Evolutionary conservation across 2,888 invertebrate genomes (phyloP).

Genomic region (Hermaeophaga mercurialis): DNA sequence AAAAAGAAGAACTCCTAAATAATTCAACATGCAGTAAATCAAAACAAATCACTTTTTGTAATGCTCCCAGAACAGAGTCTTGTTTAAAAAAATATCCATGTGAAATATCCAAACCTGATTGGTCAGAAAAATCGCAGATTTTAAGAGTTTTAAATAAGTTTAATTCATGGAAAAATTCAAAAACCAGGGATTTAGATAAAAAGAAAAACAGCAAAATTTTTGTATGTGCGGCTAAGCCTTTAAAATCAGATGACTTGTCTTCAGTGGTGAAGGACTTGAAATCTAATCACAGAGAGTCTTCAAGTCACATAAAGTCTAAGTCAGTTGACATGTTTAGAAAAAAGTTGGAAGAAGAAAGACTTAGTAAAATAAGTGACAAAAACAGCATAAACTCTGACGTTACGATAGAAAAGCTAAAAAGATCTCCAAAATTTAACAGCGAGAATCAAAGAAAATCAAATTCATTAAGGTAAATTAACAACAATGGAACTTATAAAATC

Average conservation of each 20-base stretch:
- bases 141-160: background rate
- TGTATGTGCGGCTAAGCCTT: constrained; percentile 1
- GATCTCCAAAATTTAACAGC: background rate
- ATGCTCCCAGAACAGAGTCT: background rate
- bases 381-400: background rate
- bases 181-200: background rate
- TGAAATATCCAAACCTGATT: background rate
- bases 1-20: background rate
- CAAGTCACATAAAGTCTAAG: too few relatives aligned
- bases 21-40: background rate
- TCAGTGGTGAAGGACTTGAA: background rate
- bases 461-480: background rate
- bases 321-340: background rate
- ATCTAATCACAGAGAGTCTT: background rate
- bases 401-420: background rate
- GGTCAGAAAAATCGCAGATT: background rate
- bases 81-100: background rate
- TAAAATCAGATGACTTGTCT: background rate
- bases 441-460: background rate
- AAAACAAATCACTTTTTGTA: background rate
- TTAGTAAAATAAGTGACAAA: background rate
- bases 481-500: background rate
- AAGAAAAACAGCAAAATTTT: background rate
- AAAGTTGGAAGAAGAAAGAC: background rate
- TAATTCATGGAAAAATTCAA: background rate